Conservation (phyloP, 2,113 vertebrate species). For the Neolamprologus sp. region DNA sequence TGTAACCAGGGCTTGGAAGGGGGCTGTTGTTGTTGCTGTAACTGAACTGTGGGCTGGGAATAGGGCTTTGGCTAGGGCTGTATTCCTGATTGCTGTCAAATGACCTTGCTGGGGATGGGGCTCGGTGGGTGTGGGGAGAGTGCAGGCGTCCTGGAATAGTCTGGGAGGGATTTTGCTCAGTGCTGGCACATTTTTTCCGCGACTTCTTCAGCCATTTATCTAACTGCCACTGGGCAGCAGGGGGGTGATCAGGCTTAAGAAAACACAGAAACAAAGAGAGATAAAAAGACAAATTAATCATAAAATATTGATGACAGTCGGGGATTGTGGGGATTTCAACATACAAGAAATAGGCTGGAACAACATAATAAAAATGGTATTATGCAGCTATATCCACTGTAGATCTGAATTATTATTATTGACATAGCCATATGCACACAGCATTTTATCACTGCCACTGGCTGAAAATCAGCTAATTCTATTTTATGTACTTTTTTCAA, state of each 20-base stretch:
- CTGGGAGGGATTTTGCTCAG: slow-evolving; percentile 67
- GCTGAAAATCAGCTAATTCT: neutral
- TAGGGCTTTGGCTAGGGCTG: slow-evolving; percentile 54
- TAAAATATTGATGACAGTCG: neutral
- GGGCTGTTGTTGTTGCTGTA: slow-evolving; percentile 75
- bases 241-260: slow-evolving; percentile 73
- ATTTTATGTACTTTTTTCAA: neutral
- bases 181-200: slow-evolving; percentile 72
- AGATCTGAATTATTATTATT: neutral
- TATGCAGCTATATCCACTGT: neutral
- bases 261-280: neutral
- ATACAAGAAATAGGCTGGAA: neutral
- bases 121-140: slow-evolving; percentile 50
- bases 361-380: neutral
- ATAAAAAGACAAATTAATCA: neutral
- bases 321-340: neutral
- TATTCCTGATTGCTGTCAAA: slow-evolving; percentile 69
- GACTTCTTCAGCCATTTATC: slow-evolving; percentile 94
- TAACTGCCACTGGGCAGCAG: slow-evolving; percentile 91
- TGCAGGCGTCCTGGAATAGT: slow-evolving; percentile 9
- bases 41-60: slow-evolving; percentile 66
- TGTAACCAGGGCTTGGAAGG: slow-evolving; percentile 69
- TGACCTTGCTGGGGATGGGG: slow-evolving; percentile 65
- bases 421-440: neutral
- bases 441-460: neutral